Conservation (phyloP, 2,797 vertebrate genomes). For the Sebastolobus alascanus region DNA sequence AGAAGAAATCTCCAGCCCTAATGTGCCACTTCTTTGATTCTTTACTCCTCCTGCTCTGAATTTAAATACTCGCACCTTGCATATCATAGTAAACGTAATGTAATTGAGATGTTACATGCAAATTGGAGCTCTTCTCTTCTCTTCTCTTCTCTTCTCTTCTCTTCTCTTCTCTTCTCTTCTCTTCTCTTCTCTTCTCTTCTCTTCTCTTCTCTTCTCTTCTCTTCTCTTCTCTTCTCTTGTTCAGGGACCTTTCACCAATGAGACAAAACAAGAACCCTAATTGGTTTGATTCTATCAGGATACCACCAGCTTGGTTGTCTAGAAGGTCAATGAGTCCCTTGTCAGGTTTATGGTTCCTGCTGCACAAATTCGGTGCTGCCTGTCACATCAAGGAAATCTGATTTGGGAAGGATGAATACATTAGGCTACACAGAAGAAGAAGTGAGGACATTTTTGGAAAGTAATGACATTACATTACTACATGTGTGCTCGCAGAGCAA, state of each 20-base stretch:
- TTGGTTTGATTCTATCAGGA: slow-evolving; percentile 22
- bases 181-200: neutral
- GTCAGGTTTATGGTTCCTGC: neutral
- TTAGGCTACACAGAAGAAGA: too few species aligned
- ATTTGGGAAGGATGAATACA: too few species aligned
- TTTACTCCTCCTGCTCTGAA: slow-evolving; percentile 18
- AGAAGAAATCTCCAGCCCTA: neutral
- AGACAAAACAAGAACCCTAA: slow-evolving; percentile 2
- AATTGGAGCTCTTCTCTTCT: neutral
- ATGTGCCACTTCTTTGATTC: slow-evolving; percentile 13
- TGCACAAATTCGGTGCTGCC: neutral
- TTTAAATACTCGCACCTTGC: slow-evolving; percentile 22
- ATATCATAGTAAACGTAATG: neutral
- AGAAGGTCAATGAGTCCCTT: slow-evolving; percentile 20
- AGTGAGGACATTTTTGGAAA: neutral
- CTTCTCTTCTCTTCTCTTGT: neutral
- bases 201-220: neutral
- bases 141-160: neutral
- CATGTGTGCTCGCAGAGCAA: neutral
- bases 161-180: too few species aligned
- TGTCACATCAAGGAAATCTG: neutral
- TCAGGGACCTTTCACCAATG: neutral
- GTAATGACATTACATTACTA: neutral
- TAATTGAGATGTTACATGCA: slow-evolving; percentile 6
- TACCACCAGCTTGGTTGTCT: neutral